phyloP scores from a whole-genome alignment of 2,888 invertebrate genomes.

The Stenotaenia linearis region DNA sequence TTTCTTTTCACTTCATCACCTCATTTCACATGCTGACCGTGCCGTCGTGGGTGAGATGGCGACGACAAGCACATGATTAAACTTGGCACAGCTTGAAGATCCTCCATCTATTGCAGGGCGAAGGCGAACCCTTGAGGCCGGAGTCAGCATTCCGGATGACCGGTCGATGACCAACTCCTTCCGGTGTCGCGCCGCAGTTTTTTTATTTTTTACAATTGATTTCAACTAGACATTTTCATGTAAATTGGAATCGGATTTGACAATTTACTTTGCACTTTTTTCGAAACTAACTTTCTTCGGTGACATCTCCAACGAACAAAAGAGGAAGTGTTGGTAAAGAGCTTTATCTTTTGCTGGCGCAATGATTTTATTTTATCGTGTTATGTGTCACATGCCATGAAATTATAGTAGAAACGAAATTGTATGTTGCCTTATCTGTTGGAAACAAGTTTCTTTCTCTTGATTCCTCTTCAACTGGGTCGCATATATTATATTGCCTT shows the following conservation, averaged over 20 bases:
- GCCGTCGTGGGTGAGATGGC: not conserved
- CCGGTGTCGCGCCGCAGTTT: not conserved
- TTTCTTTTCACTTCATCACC: not conserved
- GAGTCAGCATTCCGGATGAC: not conserved
- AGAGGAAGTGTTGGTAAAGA: not conserved
- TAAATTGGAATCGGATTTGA: not conserved
- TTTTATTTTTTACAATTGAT: not conserved
- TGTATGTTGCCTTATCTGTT: constrained; percentile 2
- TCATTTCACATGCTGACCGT: constrained; percentile 5
- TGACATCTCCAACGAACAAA: not conserved
- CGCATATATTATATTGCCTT: not conserved
- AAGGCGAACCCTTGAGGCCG: not conserved
- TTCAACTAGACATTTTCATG: not conserved
- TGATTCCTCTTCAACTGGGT: not conserved
- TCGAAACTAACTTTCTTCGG: not conserved
- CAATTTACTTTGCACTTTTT: not conserved
- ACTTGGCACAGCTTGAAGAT: not conserved
- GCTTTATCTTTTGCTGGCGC: not conserved
- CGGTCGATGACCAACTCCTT: not conserved
- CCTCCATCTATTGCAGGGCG: not conserved
- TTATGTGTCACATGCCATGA: constrained; percentile 4
- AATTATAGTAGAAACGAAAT: constrained; percentile 9
- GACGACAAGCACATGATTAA: constrained; percentile 1
- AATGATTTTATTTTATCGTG: constrained; percentile 1
- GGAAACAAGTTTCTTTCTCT: not conserved